Conservation (phyloP, 2,888 invertebrate species). For the Cerastis leucographa region DNA sequence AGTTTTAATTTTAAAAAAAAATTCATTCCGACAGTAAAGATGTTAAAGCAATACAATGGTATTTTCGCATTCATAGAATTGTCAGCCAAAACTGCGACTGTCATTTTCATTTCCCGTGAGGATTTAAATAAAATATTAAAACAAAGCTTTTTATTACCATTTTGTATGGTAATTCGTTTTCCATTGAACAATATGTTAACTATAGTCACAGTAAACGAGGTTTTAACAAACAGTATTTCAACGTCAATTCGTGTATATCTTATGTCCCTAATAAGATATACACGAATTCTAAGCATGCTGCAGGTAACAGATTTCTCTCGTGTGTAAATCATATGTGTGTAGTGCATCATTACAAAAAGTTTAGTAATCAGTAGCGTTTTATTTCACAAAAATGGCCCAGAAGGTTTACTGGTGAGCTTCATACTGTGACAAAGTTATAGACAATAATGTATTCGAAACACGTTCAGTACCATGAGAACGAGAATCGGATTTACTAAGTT, state of each 20-base stretch:
- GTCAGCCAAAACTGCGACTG: conserved; percentile 22
- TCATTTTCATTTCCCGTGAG: conserved; percentile 48
- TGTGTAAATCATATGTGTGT: neutral
- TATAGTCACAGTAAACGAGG: neutral
- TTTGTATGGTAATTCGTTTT: conserved; percentile 48
- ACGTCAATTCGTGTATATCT: too few species aligned
- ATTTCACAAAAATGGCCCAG: neutral
- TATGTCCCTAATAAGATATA: neutral
- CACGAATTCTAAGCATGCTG: neutral
- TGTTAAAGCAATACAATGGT: conserved; percentile 2
- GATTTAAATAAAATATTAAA: conserved; percentile 40
- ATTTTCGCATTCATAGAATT: conserved; percentile 31
- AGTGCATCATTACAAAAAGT: neutral
- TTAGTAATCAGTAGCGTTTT: neutral
- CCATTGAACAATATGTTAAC: conserved; percentile 53
- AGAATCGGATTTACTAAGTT: conserved; percentile 18
- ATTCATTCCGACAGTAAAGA: conserved; percentile 1
- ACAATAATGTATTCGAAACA: conserved; percentile 40
- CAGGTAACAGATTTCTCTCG: neutral
- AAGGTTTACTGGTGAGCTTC: neutral
- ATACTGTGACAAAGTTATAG: conserved; percentile 8
- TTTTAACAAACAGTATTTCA: neutral
- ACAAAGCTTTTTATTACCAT: conserved; percentile 45
- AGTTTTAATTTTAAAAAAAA: too few species aligned
- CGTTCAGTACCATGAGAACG: conserved; percentile 39